Conservation (phyloP, 30 jellyfish, hydroid and myxozoan genomes). For the Aurelia sp. region DNA sequence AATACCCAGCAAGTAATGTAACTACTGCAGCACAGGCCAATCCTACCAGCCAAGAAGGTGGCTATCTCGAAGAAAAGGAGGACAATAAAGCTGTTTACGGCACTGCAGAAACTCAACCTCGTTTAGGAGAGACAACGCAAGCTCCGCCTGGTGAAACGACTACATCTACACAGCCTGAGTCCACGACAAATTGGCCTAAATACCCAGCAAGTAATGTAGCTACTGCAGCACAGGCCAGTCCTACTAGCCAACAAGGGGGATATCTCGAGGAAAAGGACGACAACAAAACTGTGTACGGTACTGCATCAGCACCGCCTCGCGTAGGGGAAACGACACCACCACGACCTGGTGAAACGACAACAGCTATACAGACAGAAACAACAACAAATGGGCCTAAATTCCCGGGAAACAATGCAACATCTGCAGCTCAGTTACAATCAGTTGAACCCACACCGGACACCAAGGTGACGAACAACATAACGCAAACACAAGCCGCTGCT, state of each 20-base stretch:
- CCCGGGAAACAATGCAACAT: no score
- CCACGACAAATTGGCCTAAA: no score
- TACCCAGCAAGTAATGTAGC: no score
- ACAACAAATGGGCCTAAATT: no score
- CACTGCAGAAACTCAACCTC: not conserved
- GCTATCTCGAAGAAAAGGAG: constrained; percentile 10
- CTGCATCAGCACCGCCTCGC: not conserved
- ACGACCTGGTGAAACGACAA: no score
- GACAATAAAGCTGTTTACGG: not conserved
- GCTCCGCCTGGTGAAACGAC: no score
- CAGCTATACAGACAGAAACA: no score
- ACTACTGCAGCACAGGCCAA: not conserved
- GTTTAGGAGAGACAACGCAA: not conserved
- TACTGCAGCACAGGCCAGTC: not conserved
- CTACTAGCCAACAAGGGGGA: not conserved
- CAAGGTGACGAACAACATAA: no score
- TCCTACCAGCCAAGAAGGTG: not conserved
- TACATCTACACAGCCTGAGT: no score
- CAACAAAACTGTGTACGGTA: not conserved
- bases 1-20: not conserved
- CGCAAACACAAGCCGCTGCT: not conserved
- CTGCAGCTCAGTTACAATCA: no score
- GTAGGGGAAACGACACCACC: not conserved
- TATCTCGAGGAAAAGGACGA: constrained; percentile 1
- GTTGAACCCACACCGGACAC: no score